Evolutionary conservation across 2,113 vertebrate species (phyloP).

Genomic region (human (Homo sapiens)): DNA sequence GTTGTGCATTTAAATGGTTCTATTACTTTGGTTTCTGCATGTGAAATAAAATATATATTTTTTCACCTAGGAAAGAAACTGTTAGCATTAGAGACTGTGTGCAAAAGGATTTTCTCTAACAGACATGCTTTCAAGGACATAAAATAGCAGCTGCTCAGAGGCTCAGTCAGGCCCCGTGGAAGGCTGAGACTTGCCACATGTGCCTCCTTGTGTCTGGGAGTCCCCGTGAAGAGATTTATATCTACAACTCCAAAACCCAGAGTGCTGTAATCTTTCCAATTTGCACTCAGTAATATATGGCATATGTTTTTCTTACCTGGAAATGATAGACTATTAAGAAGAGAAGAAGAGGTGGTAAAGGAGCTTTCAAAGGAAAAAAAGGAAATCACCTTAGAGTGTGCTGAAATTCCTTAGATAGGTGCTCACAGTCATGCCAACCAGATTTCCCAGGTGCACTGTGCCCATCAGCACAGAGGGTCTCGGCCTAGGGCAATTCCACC

Average conservation of each 20-base stretch:
- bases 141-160: background rate
- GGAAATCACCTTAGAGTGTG: background rate
- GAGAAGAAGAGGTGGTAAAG: background rate
- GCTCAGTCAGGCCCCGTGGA: background rate
- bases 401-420: background rate
- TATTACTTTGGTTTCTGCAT: background rate
- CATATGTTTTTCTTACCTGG: background rate
- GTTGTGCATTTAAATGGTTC: background rate
- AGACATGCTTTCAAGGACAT: background rate
- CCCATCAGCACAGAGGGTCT: background rate
- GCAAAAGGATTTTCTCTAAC: background rate
- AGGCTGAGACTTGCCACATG: background rate
- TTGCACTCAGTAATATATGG: background rate
- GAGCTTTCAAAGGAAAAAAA: background rate
- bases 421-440: too few species aligned
- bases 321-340: background rate
- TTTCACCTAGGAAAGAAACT: background rate
- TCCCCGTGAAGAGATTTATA: background rate
- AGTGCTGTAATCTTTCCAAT: background rate
- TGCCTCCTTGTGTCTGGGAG: background rate
- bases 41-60: background rate
- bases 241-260: background rate
- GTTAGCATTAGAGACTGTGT: background rate
- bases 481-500: background rate
- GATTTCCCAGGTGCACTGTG: background rate